phyloP scores from a whole-genome alignment of 2,113 vertebrate species.

The Nyctibius bracteatus region DNA sequence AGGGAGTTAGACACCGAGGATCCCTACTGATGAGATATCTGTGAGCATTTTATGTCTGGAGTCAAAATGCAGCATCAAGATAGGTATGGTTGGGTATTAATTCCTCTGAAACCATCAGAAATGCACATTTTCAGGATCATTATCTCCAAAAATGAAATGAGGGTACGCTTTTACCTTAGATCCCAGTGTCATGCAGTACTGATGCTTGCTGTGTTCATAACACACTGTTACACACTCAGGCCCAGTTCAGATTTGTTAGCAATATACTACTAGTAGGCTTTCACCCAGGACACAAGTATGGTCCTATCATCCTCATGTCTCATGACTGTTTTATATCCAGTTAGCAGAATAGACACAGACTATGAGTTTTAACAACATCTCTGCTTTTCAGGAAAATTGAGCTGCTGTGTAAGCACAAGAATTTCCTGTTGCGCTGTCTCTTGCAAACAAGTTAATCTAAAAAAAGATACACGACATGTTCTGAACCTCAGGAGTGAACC shows the following conservation, averaged over 20 bases:
- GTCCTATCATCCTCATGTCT: neutral
- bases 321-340: neutral
- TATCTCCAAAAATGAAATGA: neutral
- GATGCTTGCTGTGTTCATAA: neutral
- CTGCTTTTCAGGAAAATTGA: conserved; percentile 6
- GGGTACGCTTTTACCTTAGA: neutral
- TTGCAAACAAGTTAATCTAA: conserved; percentile 33
- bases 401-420: conserved; percentile 1
- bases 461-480: neutral
- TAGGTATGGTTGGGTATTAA: neutral
- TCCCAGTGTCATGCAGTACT: neutral
- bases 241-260: neutral
- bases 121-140: neutral
- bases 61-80: neutral
- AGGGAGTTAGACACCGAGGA: neutral
- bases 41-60: neutral
- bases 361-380: neutral
- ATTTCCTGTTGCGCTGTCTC: neutral
- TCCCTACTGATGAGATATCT: no score
- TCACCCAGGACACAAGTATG: neutral
- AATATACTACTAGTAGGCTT: neutral
- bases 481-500: neutral
- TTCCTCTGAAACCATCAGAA: neutral
- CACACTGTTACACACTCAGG: neutral
- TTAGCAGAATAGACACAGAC: neutral